Conservation (phyloP, 2,888 invertebrate species). For the Parnassius smintheus region DNA sequence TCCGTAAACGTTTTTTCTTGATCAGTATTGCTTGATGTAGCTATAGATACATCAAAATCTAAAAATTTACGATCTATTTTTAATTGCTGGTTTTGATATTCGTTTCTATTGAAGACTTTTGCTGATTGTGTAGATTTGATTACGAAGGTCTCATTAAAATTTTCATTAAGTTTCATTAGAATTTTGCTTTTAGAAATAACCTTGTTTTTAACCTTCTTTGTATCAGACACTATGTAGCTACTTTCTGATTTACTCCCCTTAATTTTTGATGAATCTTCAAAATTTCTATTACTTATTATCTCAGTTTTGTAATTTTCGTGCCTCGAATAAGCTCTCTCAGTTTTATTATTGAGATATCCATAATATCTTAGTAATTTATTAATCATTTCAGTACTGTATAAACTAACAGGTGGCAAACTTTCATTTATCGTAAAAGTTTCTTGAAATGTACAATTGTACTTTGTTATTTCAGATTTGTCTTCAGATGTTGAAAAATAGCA, state of each 20-base stretch:
- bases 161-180: slow-evolving; percentile 48
- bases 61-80: slow-evolving; percentile 59
- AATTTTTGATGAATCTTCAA: slow-evolving; percentile 34
- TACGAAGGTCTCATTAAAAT: slow-evolving; percentile 52
- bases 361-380: slow-evolving; percentile 72
- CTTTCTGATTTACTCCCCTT: slow-evolving; percentile 39
- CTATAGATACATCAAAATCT: slow-evolving; percentile 34
- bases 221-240: slow-evolving; percentile 29
- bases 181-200: slow-evolving; percentile 45
- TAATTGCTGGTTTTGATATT: slow-evolving; percentile 57
- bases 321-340: slow-evolving; percentile 53
- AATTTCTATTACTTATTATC: slow-evolving; percentile 34
- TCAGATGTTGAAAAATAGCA: slow-evolving; percentile 73
- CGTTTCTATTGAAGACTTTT: slow-evolving; percentile 63
- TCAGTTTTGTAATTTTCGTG: slow-evolving; percentile 44
- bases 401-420: slow-evolving; percentile 72
- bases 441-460: slow-evolving; percentile 74
- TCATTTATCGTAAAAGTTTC: slow-evolving; percentile 77
- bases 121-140: slow-evolving; percentile 55
- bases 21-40: slow-evolving; percentile 25
- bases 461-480: slow-evolving; percentile 65
- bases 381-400: slow-evolving; percentile 77
- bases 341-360: slow-evolving; percentile 72
- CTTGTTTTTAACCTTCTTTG: slow-evolving; percentile 17
- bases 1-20: slow-evolving; percentile 51